Evolutionary conservation across 2,113 vertebrate genomes (phyloP).

Genomic region (Ia io): DNA sequence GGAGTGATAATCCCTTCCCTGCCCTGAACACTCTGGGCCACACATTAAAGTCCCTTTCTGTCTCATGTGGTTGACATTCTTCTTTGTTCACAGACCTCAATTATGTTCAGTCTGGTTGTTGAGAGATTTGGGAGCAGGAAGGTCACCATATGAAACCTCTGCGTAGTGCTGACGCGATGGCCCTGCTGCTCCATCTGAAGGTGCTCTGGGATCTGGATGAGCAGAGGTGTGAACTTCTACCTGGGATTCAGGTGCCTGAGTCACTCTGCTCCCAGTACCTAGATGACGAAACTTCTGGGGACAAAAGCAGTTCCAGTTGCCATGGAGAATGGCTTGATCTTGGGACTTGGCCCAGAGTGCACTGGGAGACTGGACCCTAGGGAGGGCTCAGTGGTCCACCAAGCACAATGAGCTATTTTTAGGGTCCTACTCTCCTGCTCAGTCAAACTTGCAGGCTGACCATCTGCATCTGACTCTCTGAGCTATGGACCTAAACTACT

Average conservation of each 20-base stretch:
- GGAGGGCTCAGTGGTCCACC: neutral
- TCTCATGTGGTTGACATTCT: slow-evolving; percentile 9
- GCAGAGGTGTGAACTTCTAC: neutral
- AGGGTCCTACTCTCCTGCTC: neutral
- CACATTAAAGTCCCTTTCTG: neutral
- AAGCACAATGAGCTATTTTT: neutral
- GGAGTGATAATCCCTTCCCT: neutral
- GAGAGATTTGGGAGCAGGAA: neutral
- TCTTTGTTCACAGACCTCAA: slow-evolving; percentile 47
- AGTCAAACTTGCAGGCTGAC: neutral
- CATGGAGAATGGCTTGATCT: neutral
- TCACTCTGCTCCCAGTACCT: neutral
- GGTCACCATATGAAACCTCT: neutral
- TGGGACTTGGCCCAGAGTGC: neutral
- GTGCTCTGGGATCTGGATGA: neutral
- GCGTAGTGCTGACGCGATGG: neutral
- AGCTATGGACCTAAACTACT: neutral
- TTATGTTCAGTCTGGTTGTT: neutral
- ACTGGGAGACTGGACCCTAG: neutral
- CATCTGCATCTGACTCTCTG: neutral
- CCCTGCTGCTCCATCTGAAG: accelerated
- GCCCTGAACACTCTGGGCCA: neutral
- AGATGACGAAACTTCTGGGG: neutral
- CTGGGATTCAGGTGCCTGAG: neutral
- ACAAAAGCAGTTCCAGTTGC: neutral